Evolutionary conservation across 2,888 invertebrate genomes (phyloP), one percentile per base, ranked within the genome.

Genomic region (Chloroclysta siterata): DNA sequence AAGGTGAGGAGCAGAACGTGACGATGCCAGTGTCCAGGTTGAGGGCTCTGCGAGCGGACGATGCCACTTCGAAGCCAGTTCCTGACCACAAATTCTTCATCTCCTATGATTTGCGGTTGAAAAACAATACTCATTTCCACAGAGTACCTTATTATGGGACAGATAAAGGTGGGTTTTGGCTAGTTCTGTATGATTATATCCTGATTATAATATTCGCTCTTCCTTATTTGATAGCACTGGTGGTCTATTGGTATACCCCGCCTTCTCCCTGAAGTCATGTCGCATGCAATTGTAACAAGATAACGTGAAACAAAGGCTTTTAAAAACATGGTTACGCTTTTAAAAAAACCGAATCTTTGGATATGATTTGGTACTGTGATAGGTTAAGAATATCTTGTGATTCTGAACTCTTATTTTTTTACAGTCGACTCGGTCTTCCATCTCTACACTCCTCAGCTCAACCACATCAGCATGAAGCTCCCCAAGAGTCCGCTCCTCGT

Each of bases 31-130:
- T 97, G 15, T 95, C 96, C 0, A 94, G 95, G 77, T 86, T 97
- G 78, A 91, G 93, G 56, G 94, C 96, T 0, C 73, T 95, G 3
- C 93, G 90, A 51, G 89, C 91, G 0, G 94, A 95, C 78, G 95
- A 95, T 74, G 96, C 96, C 63, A 94, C 94, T 53, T 93, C 94
- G 28, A 94, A 94, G 67, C 92, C 93, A 60, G 93, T 94, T 8
- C 95, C 97, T 0, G 97, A 98, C 77, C 95, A 95, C 75, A 96
- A 96, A 80, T 97, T 97, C 87, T 97, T 96, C 79, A 89, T 98
- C 7, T 95, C 96, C 0, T 98, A 97, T 72, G 98, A 98, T 78
- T 97, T 98, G 87, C 97, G 98, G 77, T 93, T 94, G 11, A 95
- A 97, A 72, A 95, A 97, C 80, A 97, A 98, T 83, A 95, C 95